A percentile compares a stretch with the other conserved stretches of the same genome.
Evolutionary conservation across 1,140 invertebrate species (phyloP).

Genomic region (Archivesica marissinica): DNA sequence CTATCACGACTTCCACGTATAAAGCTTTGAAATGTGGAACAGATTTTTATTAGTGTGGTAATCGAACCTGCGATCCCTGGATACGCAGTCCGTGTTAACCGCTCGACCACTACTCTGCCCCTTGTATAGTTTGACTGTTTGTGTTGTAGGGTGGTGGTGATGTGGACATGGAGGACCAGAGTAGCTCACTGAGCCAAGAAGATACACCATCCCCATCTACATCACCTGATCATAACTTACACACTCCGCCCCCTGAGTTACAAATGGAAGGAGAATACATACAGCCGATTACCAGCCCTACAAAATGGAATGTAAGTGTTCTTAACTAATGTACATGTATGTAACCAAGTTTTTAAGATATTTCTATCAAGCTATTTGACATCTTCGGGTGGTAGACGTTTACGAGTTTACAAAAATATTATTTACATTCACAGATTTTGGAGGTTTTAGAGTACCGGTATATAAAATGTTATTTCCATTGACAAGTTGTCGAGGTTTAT

Average conservation of each 20-base stretch:
- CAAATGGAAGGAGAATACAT: conserved; percentile 64
- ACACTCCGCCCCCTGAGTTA: conserved; percentile 55
- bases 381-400: too few species aligned
- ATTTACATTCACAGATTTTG: too few species aligned
- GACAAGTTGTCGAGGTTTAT: too few species aligned
- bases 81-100: neutral
- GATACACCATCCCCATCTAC: conserved; percentile 74
- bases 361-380: too few species aligned
- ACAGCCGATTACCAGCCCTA: conserved; percentile 87
- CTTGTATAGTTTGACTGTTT: neutral
- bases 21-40: too few species aligned
- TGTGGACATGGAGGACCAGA: conserved; percentile 61
- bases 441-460: too few species aligned
- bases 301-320: conserved; percentile 89
- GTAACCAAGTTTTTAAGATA: too few species aligned
- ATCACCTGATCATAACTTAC: conserved; percentile 78
- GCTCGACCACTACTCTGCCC: neutral
- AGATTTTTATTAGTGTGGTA: too few species aligned
- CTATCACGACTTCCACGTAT: too few species aligned
- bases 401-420: too few species aligned
- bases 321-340: neutral
- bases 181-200: conserved; percentile 68
- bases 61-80: neutral
- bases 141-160: conserved; percentile 8
- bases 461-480: too few species aligned